Evolutionary conservation across 2,888 invertebrate species (phyloP).

Genomic region (Alloplasta piceator): DNA sequence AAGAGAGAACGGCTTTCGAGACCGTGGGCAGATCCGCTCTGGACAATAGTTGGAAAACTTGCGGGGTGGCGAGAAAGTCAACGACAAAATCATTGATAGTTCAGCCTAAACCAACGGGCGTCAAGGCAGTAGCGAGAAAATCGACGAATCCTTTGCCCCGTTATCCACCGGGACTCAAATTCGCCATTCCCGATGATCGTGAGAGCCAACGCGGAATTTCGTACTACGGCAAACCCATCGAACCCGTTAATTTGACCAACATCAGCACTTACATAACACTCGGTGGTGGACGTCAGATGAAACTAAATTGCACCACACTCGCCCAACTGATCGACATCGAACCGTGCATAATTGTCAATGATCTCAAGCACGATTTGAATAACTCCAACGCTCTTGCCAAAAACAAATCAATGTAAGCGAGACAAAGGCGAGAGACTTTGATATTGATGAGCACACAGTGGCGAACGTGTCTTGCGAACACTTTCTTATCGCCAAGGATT

Average conservation of each 20-base stretch:
- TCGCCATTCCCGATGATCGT: conserved; percentile 56
- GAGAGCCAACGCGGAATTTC: conserved; percentile 75
- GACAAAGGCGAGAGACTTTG: background rate
- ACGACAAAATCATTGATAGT: conserved; percentile 78
- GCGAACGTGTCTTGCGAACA: background rate
- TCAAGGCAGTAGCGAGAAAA: conserved; percentile 82
- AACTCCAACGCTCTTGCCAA: background rate
- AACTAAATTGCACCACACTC: conserved; percentile 84
- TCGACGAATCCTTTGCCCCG: conserved; percentile 84
- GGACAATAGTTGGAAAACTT: conserved; percentile 60
- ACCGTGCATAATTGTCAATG: conserved; percentile 83
- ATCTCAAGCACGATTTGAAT: conserved; percentile 72
- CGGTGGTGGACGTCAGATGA: conserved; percentile 84
- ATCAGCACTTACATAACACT: conserved; percentile 85
- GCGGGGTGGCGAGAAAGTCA: conserved; percentile 83
- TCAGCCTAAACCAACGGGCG: conserved; percentile 62
- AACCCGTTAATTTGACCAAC: conserved; percentile 81
- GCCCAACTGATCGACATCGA: conserved; percentile 85
- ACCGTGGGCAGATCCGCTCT: conserved; percentile 46
- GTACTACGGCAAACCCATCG: conserved; percentile 84
- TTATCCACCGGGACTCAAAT: conserved; percentile 68
- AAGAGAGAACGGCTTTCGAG: conserved; percentile 17
- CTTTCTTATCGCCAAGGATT: background rate
- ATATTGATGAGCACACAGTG: background rate
- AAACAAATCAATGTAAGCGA: background rate